Evolutionary conservation across 2,888 invertebrate species (phyloP).

Genomic region (Heliconius erato): DNA sequence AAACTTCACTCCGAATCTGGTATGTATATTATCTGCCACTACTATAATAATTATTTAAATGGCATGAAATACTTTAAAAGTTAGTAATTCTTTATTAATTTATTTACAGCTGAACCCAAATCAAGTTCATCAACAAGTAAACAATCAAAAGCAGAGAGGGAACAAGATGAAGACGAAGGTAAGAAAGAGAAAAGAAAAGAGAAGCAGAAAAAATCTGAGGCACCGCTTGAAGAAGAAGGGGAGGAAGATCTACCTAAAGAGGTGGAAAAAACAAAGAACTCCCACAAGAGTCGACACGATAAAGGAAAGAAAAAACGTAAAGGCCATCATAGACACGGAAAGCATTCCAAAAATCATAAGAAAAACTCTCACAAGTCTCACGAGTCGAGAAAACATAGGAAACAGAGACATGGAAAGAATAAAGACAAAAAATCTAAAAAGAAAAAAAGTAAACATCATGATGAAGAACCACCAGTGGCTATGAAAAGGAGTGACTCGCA

Average conservation of each 20-base stretch:
- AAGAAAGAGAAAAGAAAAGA: conserved; percentile 25
- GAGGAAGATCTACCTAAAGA: conserved; percentile 30
- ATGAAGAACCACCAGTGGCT: conserved; percentile 59
- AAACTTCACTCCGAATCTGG: conserved; percentile 71
- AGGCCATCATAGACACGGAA: conserved; percentile 78
- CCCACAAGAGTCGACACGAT: conserved; percentile 75
- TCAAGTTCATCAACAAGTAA: conserved; percentile 67
- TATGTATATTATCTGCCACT: background rate
- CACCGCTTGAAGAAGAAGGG: conserved; percentile 24
- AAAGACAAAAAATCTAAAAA: conserved; percentile 82
- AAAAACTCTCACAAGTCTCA: conserved; percentile 72
- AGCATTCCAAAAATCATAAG: conserved; percentile 81
- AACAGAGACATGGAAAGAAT: conserved; percentile 72
- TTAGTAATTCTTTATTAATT: conserved; percentile 8
- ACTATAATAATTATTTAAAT: background rate
- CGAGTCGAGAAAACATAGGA: conserved; percentile 67
- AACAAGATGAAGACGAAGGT: conserved; percentile 22
- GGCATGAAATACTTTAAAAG: conserved; percentile 25
- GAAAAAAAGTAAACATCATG: conserved; percentile 76
- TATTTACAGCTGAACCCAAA: conserved; percentile 69
- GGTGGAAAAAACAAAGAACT: conserved; percentile 71
- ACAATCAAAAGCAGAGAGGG: conserved; percentile 51
- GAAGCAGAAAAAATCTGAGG: conserved; percentile 13
- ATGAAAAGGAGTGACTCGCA: conserved; percentile 65
- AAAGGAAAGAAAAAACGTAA: conserved; percentile 80